Conservation (phyloP, 2,113 vertebrate genomes). For the Arvicanthis niloticus region DNA sequence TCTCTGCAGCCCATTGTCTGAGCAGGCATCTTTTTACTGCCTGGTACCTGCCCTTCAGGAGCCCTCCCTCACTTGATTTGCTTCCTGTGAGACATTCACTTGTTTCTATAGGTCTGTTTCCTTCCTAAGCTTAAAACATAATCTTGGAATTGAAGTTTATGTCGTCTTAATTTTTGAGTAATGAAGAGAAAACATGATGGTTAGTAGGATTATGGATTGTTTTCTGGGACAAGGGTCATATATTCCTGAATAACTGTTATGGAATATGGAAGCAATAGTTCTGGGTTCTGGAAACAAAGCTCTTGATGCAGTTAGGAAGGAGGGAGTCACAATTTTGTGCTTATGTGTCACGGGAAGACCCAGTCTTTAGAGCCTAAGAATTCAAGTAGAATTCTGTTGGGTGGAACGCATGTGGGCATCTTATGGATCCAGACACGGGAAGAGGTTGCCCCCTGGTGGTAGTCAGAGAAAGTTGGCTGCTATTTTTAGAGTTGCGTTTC, state of each 20-base stretch:
- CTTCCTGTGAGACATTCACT: neutral
- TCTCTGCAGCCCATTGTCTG: neutral
- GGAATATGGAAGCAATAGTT: neutral
- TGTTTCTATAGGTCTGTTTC: neutral
- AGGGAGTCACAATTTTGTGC: neutral
- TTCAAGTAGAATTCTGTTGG: slow-evolving; percentile 18
- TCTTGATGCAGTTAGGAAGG: neutral
- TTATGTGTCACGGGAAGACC: neutral
- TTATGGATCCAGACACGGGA: neutral
- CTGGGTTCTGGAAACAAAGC: neutral
- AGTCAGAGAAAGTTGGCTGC: neutral
- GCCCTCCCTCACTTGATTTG: neutral
- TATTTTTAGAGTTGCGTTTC: slow-evolving; percentile 2
- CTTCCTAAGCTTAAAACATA: slow-evolving; percentile 16
- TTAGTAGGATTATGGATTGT: slow-evolving; percentile 12
- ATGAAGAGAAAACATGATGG: neutral
- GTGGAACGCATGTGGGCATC: neutral
- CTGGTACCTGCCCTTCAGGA: too few species aligned
- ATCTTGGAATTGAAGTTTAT: neutral
- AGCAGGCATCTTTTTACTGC: neutral
- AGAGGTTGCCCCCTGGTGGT: slow-evolving; percentile 77
- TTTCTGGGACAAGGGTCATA: neutral
- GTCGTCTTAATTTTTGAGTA: slow-evolving; percentile 28
- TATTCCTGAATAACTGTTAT: neutral
- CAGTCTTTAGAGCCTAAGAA: neutral